These are phyloP conservation scores for Phymorhynchus buccinoides DNA, from an alignment of 1,140 invertebrate species.

Conservation along the genomic window DNA sequence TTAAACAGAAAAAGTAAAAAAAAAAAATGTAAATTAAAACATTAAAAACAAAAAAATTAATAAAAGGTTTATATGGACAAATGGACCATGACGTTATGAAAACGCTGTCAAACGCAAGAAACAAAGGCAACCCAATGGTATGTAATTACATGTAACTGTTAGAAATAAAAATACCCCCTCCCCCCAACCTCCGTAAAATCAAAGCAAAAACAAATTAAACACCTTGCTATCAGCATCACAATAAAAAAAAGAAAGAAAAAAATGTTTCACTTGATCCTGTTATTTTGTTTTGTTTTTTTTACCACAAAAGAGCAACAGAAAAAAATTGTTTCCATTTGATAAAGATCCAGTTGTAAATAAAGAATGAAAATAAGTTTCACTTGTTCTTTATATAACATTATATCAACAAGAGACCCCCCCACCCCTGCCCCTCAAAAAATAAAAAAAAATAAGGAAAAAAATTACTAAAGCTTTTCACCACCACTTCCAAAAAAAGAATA, in stretches of 20 bases:
- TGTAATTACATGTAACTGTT: too few relatives aligned
- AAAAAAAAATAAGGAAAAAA: too few relatives aligned
- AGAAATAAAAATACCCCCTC: too few relatives aligned
- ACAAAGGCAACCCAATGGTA: too few relatives aligned
- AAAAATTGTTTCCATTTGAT: slow-evolving; percentile 12
- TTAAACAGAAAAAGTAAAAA: background rate
- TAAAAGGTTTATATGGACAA: too few relatives aligned
- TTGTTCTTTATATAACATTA: background rate
- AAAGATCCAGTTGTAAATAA: background rate
- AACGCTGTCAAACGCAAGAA: too few relatives aligned
- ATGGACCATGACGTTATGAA: too few relatives aligned
- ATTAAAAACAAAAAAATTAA: background rate
- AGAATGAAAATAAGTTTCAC: background rate
- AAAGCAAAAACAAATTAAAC: too few relatives aligned
- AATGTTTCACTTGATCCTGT: too few relatives aligned
- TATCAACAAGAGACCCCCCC: background rate
- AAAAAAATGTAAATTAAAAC: background rate
- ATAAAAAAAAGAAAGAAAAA: background rate
- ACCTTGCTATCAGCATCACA: background rate
- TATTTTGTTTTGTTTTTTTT: background rate
- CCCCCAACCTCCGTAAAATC: too few relatives aligned
- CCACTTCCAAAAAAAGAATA: background rate
- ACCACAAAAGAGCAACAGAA: background rate
- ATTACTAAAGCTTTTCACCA: background rate
- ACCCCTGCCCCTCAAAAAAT: background rate